Evolutionary conservation across 2,797 vertebrate genomes (phyloP).

Genomic region (Lophotriccus pileatus): DNA sequence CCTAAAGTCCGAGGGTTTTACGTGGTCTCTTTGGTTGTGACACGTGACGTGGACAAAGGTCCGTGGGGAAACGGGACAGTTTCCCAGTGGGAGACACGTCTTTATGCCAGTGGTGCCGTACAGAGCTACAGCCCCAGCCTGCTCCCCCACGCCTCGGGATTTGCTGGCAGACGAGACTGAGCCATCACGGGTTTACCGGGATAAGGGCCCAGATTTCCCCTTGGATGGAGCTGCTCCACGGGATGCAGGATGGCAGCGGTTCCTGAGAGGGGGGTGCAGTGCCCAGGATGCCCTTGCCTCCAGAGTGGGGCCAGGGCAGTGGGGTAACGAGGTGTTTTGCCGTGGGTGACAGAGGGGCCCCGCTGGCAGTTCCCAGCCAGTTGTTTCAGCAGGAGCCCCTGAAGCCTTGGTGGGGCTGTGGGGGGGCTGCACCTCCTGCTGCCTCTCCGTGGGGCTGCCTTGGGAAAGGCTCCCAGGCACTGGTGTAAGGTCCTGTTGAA

Average conservation of each 20-base stretch:
- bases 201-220: background rate
- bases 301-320: fast-evolving
- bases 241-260: background rate
- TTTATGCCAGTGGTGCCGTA: background rate
- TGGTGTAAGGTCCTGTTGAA: constrained; percentile 63
- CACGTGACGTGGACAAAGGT: background rate
- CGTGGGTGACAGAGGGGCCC: background rate
- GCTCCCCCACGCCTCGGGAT: background rate
- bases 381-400: constrained; percentile 52
- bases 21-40: constrained; percentile 24
- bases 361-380: background rate
- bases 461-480: constrained; percentile 35
- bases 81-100: background rate
- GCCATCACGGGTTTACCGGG: background rate
- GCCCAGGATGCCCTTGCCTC: background rate
- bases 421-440: constrained; percentile 1
- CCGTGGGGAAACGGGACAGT: background rate
- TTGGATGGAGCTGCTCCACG: background rate
- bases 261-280: fast-evolving
- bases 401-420: background rate
- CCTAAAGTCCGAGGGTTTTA: constrained; percentile 67
- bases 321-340: fast-evolving
- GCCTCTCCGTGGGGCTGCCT: constrained; percentile 25
- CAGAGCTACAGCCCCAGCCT: background rate
- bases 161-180: background rate